These are phyloP conservation scores for Himantopus leucocephalus DNA, from an alignment of 2,113 vertebrate species.

Conservation along the genomic window DNA sequence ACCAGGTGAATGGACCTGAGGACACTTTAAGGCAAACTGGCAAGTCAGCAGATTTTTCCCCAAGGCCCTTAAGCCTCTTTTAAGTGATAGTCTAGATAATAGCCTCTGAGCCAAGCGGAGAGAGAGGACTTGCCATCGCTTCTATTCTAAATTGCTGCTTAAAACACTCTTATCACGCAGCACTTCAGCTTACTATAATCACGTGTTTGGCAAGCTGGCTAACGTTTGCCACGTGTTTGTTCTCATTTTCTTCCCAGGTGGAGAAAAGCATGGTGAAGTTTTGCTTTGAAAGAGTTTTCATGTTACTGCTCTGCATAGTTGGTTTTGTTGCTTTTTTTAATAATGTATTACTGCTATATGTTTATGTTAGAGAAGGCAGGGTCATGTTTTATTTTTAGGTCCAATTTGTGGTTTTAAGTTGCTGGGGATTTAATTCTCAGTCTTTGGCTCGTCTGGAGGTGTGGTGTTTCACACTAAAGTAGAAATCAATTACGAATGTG, in stretches of 20 bases:
- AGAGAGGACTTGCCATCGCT: neutral
- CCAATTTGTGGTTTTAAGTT: neutral
- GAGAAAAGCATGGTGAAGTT: neutral
- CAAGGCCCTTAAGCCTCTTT: neutral
- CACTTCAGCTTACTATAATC: neutral
- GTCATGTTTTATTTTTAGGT: neutral
- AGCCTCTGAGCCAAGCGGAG: neutral
- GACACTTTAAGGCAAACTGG: neutral
- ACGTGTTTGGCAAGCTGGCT: neutral
- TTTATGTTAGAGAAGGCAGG: neutral
- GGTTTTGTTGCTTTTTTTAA: neutral
- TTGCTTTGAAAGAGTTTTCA: neutral
- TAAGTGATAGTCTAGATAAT: neutral
- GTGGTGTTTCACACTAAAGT: neutral
- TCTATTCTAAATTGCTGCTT: neutral
- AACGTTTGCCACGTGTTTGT: neutral
- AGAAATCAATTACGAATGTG: neutral
- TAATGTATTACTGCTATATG: neutral
- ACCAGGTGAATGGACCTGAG: neutral
- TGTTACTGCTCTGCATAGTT: neutral
- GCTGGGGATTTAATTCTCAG: neutral
- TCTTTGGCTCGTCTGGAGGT: neutral
- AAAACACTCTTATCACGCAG: neutral
- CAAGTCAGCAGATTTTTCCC: neutral
- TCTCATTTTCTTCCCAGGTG: neutral